These are phyloP conservation scores for Gari tellinella DNA, from an alignment of 2,888 invertebrate species.

Conservation along the genomic window DNA sequence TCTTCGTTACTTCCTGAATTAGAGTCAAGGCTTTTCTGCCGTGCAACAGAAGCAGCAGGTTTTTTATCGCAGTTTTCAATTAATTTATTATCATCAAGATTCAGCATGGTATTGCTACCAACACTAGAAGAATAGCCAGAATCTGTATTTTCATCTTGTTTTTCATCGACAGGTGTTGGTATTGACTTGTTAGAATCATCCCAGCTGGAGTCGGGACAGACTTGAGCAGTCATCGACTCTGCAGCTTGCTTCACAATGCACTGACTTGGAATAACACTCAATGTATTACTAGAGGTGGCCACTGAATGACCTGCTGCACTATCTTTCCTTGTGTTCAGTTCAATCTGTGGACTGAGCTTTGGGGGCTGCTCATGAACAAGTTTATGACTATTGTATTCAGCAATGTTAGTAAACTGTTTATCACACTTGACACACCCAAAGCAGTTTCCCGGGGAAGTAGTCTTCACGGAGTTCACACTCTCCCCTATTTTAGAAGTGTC, in stretches of 20 bases:
- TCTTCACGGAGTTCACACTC: too few relatives aligned
- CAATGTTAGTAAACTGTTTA: constrained; percentile 26
- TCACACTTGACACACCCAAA: constrained; percentile 37
- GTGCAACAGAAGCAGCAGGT: background rate
- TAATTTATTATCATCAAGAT: constrained; percentile 3
- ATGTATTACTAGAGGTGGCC: background rate
- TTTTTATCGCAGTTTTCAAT: constrained; percentile 9
- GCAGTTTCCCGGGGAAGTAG: constrained; percentile 1
- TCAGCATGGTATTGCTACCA: constrained; percentile 25
- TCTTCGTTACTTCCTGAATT: constrained; percentile 1
- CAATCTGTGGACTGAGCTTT: constrained; percentile 17
- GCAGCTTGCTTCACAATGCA: constrained; percentile 64
- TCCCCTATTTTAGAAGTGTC: too few relatives aligned
- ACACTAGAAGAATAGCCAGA: constrained; percentile 39
- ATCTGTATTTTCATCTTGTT: constrained; percentile 12
- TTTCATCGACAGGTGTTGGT: constrained; percentile 4
- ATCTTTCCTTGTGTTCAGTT: background rate
- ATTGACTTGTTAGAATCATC: constrained; percentile 47
- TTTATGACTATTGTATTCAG: constrained; percentile 5
- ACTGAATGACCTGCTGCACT: background rate
- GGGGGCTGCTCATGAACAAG: constrained; percentile 12
- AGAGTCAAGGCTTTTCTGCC: constrained; percentile 25
- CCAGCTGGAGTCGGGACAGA: constrained; percentile 76
- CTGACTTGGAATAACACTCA: constrained; percentile 45
- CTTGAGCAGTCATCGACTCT: constrained; percentile 69